Evolutionary conservation across 2,888 invertebrate species (phyloP).

Genomic region (Petrophora chlorosata): DNA sequence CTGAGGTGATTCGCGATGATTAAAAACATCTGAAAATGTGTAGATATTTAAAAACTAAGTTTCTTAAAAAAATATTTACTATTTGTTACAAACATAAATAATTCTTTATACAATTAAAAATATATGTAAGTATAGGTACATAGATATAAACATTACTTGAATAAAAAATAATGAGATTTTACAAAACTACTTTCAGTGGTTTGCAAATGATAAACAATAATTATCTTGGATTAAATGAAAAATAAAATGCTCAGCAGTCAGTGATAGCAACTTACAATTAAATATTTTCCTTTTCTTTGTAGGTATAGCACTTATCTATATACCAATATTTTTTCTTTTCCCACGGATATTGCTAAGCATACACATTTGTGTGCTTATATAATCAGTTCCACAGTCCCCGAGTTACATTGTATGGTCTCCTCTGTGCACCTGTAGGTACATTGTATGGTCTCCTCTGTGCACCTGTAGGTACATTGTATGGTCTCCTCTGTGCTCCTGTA

Average conservation of each 20-base stretch:
- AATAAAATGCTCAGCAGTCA: slow-evolving; percentile 1
- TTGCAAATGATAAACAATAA: neutral
- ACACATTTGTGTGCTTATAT: neutral
- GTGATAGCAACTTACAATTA: slow-evolving; percentile 8
- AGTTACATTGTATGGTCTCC: neutral
- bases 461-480: no score
- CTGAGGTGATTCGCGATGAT: no score
- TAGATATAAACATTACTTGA: neutral
- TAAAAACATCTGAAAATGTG: no score
- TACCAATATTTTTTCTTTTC: slow-evolving; percentile 9
- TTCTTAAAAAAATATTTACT: slow-evolving; percentile 21
- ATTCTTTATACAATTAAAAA: slow-evolving; percentile 30
- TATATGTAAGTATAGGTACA: slow-evolving; percentile 11
- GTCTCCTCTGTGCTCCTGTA: no score
- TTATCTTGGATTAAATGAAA: neutral
- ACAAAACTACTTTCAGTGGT: slow-evolving; percentile 2
- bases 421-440: neutral
- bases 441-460: no score
- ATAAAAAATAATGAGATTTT: slow-evolving; percentile 31
- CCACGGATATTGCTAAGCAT: slow-evolving; percentile 10
- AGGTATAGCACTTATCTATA: slow-evolving; percentile 21
- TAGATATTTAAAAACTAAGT: neutral
- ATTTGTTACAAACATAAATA: slow-evolving; percentile 22
- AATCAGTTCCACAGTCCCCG: neutral
- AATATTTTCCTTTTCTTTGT: neutral